Evolutionary conservation across 2,888 invertebrate species (phyloP).

Genomic region (Eupithecia vulgata): DNA sequence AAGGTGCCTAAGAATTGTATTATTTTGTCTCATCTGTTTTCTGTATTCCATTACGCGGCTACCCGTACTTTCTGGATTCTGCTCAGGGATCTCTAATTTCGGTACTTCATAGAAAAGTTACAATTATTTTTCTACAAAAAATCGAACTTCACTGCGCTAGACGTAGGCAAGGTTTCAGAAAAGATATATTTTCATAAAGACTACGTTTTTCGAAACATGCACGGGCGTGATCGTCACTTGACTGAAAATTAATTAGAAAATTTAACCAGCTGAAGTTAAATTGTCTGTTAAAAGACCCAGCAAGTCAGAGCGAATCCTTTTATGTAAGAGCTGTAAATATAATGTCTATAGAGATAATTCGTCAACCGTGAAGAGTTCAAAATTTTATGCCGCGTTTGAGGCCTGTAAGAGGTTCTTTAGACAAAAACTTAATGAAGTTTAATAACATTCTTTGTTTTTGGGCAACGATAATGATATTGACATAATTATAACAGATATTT

Average conservation of each 20-base stretch:
- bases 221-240: not conserved
- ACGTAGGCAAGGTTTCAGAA: not conserved
- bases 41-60: not conserved
- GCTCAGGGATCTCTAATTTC: not conserved
- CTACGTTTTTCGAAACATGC: not conserved
- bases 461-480: not conserved
- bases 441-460: not conserved
- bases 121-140: too few relatives aligned
- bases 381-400: conserved; percentile 37
- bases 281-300: conserved; percentile 19
- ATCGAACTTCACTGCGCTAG: not conserved
- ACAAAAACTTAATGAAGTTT: conserved; percentile 11
- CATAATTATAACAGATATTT: not conserved
- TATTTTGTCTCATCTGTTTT: too few relatives aligned
- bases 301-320: conserved; percentile 28
- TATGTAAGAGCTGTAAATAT: conserved; percentile 39
- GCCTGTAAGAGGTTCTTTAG: conserved; percentile 5
- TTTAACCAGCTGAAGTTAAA: conserved; percentile 12
- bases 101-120: not conserved
- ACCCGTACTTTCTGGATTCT: not conserved
- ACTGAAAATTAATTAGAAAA: not conserved
- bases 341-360: conserved; percentile 45
- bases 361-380: conserved; percentile 40
- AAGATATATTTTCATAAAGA: not conserved
- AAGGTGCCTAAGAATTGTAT: too few relatives aligned